Percentiles rank a stretch among this genome's conserved stretches.
Conservation (phyloP, 2,797 vertebrate genomes). For the Lepilemur septentrionalis region DNA sequence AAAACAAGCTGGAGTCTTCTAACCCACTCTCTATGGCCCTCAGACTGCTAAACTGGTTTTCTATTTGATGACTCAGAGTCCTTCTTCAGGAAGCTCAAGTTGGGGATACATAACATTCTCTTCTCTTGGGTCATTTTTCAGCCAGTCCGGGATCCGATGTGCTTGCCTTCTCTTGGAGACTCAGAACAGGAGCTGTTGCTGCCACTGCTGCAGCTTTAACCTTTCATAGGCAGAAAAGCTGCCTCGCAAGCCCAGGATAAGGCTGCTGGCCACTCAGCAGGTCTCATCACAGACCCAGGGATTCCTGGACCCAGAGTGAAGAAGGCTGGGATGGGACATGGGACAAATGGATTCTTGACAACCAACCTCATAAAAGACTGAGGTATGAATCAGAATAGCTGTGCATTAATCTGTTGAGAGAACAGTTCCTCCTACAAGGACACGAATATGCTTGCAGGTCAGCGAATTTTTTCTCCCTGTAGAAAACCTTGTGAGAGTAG, state of each 20-base stretch:
- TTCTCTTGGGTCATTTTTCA: neutral
- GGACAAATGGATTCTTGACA: neutral
- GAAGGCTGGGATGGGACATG: neutral
- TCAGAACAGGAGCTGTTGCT: neutral
- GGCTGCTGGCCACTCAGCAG: neutral
- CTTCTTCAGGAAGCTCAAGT: neutral
- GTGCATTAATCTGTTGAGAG: neutral
- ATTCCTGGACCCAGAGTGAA: neutral
- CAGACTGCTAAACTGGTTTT: neutral
- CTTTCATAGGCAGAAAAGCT: neutral
- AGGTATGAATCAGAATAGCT: neutral
- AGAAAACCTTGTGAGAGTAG: neutral
- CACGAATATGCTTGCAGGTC: neutral
- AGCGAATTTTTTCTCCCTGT: neutral
- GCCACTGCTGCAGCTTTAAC: neutral
- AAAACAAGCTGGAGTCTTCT: neutral
- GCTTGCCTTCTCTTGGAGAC: neutral
- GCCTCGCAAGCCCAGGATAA: neutral
- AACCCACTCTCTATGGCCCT: neutral
- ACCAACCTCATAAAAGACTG: neutral
- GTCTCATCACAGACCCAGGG: neutral
- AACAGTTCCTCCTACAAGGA: neutral
- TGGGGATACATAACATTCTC: neutral
- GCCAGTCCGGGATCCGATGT: neutral
- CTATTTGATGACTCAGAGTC: neutral